phyloP scores from a whole-genome alignment of 1,140 invertebrate species.

The Anagrus nilaparvatae region DNA sequence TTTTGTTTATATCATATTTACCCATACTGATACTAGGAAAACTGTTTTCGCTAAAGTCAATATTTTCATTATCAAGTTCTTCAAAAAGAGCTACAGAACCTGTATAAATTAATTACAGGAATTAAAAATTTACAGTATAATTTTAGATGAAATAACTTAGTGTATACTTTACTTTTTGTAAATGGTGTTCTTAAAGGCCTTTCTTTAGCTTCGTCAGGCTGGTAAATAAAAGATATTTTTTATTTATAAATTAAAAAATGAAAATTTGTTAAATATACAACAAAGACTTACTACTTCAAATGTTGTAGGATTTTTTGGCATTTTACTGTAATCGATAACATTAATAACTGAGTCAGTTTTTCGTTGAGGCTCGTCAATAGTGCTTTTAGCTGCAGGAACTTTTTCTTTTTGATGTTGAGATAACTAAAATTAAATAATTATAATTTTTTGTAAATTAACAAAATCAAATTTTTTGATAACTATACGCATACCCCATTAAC shows the following conservation, averaged over 20 bases:
- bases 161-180: conserved; percentile 8
- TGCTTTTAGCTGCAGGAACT: conserved; percentile 11
- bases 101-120: background rate
- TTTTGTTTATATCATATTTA: background rate
- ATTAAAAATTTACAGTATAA: background rate
- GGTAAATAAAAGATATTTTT: background rate
- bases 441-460: background rate
- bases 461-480: background rate
- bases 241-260: background rate
- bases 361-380: too few relatives aligned
- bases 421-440: conserved; percentile 1
- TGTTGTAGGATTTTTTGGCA: background rate
- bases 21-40: conserved; percentile 14
- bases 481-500: conserved; percentile 16
- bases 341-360: conserved; percentile 6
- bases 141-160: background rate
- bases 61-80: conserved; percentile 3
- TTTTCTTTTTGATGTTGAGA: conserved; percentile 15
- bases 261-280: background rate
- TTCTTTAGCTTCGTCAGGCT: conserved; percentile 18
- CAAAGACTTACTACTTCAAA: background rate
- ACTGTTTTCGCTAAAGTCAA: conserved; percentile 7
- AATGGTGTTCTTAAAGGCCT: conserved; percentile 11
- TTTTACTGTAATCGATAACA: conserved; percentile 16
- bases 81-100: conserved; percentile 1